phyloP scores from a whole-genome alignment of 1,140 invertebrate genomes.

The Drosophila repleta region DNA sequence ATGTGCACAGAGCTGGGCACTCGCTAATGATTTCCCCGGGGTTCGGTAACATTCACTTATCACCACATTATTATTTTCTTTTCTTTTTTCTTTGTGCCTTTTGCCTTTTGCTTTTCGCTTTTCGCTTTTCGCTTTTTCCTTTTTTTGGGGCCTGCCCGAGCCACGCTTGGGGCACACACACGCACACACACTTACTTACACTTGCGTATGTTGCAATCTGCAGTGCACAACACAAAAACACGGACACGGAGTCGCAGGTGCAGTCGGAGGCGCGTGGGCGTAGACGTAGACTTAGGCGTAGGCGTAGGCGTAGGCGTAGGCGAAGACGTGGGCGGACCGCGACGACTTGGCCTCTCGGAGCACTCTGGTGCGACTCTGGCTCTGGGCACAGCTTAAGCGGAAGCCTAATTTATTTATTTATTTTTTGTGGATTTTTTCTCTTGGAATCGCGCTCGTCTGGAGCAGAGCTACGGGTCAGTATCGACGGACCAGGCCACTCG shows the following conservation, averaged over 20 bases:
- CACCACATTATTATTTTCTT: slow-evolving; percentile 52
- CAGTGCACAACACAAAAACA: slow-evolving; percentile 3
- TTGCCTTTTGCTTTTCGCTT: no score
- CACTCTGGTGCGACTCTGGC: not conserved
- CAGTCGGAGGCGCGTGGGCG: not conserved
- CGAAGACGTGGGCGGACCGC: slow-evolving; percentile 2
- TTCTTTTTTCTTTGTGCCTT: no score
- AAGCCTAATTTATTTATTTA: not conserved
- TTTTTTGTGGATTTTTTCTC: no score
- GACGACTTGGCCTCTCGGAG: slow-evolving; percentile 1
- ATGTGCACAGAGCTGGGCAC: slow-evolving; percentile 46
- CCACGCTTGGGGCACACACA: slow-evolving; percentile 2
- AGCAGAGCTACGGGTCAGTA: slow-evolving; percentile 8
- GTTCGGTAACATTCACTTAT: slow-evolving; percentile 66
- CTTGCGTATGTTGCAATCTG: slow-evolving; percentile 17
- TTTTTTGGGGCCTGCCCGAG: slow-evolving; percentile 2
- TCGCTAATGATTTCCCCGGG: slow-evolving; percentile 79
- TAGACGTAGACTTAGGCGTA: not conserved
- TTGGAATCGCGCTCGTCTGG: slow-evolving; percentile 1
- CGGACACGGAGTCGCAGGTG: slow-evolving; percentile 1
- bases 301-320: no score
- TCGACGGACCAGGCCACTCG: slow-evolving; percentile 17
- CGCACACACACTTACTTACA: slow-evolving; percentile 29
- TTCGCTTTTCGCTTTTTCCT: no score
- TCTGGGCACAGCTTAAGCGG: not conserved